Base-by-base conservation (phyloP, 2,797 vertebrate genomes). In the Benthosema pterotum region DNA sequence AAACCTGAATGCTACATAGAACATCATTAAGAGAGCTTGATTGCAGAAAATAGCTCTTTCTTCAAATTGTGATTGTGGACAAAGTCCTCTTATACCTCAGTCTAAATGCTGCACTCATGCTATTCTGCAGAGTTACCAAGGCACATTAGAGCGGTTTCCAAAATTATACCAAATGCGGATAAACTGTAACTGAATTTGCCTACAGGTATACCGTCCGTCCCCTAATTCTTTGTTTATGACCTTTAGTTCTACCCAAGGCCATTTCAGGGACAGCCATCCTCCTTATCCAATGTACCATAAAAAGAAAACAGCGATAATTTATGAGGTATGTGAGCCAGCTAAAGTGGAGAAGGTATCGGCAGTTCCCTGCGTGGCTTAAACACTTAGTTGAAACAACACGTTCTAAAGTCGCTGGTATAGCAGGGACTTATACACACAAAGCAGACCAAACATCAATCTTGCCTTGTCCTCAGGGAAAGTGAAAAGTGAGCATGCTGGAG, bases 21-120 rank as follows among this genome's bases (percentile, higher is more conserved):
- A 78, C 28, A 68, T 83, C 85, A 91, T 91, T 91, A 91, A 70
- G 75, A 75, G 80, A 59, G 62, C 76, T 60, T 89, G 82, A 92
- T 92, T 87, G 80, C 70, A 84, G 86, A 79, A 87, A 89, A 92
- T 91, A 87, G 82, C 58, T 67, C 75, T 77, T 81, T 78, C 68
- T 84, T 85, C 76, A 48, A 81, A 72, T 87, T 79, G 83, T 57
- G 74, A 85, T 84, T 80, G 72, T 67, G 72, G 72, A 87, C 81
- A 83, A 81, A 80, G 72, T 84, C 50, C 73, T 81, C 73, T 82
- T 80, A 75, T 78, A 63, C 47, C 52, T 58, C 69, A 9, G 28
- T 68, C 53, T 69, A 69, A 79, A 67, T 22, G 42, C 70, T 72
- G 69, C 18, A 66, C 60, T 65, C 73, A 53, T 42, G 50, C 73